Conservation (phyloP, 2,797 vertebrate species). For the Spea hammondii region DNA sequence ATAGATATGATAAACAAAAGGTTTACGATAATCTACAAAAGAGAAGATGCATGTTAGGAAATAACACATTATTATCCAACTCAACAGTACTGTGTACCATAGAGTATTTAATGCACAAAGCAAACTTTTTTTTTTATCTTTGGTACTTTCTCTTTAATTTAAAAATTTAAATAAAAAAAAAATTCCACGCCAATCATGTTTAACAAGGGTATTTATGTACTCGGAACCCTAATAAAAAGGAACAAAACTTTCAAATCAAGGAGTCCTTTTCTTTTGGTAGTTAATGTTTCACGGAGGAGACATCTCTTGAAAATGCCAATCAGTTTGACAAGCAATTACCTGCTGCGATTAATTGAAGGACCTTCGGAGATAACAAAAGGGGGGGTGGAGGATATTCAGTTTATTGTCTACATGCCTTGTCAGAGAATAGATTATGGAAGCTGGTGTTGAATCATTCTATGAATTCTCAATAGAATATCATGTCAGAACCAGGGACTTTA, state of each 20-base stretch:
- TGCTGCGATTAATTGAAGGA: constrained; percentile 67
- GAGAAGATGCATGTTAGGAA: not conserved
- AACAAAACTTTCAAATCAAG: constrained; percentile 65
- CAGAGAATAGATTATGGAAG: constrained; percentile 1
- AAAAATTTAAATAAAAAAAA: not conserved
- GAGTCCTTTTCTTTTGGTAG: constrained; percentile 59
- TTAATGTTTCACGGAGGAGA: constrained; percentile 68
- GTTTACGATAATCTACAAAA: no score
- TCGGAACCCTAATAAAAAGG: constrained; percentile 36
- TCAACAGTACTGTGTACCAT: no score
- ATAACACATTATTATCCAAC: not conserved
- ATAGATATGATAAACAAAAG: no score
- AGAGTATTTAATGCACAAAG: no score
- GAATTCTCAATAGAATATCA: not conserved
- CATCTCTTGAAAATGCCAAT: constrained; percentile 75
- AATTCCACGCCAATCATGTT: constrained; percentile 46
- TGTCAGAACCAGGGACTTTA: not conserved
- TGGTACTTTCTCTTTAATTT: not conserved
- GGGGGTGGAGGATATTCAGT: constrained; percentile 31
- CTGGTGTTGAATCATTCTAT: not conserved
- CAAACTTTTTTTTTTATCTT: not conserved
- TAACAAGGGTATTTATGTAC: constrained; percentile 47
- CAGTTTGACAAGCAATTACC: constrained; percentile 81
- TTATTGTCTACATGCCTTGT: constrained; percentile 9
- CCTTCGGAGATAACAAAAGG: constrained; percentile 48